phyloP scores from a whole-genome alignment of 2,888 invertebrate genomes.

The Plutella xylostella region DNA sequence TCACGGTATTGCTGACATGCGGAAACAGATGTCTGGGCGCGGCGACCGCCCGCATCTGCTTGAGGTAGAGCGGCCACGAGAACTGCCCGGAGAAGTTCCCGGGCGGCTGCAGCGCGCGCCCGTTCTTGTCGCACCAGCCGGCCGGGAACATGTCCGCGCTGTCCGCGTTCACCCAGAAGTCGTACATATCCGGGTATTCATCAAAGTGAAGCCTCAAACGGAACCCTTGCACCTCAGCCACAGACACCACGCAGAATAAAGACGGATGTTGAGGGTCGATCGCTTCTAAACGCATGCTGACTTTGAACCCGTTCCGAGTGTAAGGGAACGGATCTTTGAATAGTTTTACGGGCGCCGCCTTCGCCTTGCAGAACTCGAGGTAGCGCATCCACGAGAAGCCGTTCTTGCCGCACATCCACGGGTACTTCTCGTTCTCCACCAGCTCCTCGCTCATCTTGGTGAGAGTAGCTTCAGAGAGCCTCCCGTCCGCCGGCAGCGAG shows the following conservation, averaged over 20 bases:
- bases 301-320: conserved; percentile 79
- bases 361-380: conserved; percentile 77
- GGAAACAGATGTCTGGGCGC: conserved; percentile 84
- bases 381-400: conserved; percentile 85
- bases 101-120: conserved; percentile 83
- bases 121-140: conserved; percentile 93
- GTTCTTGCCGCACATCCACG: conserved; percentile 78
- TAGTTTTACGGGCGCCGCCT: conserved; percentile 80
- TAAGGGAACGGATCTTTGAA: conserved; percentile 85
- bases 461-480: conserved; percentile 31
- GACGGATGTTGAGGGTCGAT: conserved; percentile 94
- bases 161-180: conserved; percentile 95
- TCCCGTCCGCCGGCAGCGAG: conserved; percentile 29
- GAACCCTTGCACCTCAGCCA: conserved; percentile 85
- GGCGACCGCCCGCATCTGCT: conserved; percentile 77
- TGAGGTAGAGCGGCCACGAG: conserved; percentile 87
- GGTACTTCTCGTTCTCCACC: conserved; percentile 64
- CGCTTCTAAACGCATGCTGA: conserved; percentile 93
- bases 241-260: conserved; percentile 88
- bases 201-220: conserved; percentile 91
- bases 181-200: conserved; percentile 88
- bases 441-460: conserved; percentile 42
- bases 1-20: conserved; percentile 74
- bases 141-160: conserved; percentile 92
- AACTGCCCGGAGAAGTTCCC: conserved; percentile 75